phyloP scores from a whole-genome alignment of 2,113 vertebrate genomes.

The Paramisgurnus dabryanus region DNA sequence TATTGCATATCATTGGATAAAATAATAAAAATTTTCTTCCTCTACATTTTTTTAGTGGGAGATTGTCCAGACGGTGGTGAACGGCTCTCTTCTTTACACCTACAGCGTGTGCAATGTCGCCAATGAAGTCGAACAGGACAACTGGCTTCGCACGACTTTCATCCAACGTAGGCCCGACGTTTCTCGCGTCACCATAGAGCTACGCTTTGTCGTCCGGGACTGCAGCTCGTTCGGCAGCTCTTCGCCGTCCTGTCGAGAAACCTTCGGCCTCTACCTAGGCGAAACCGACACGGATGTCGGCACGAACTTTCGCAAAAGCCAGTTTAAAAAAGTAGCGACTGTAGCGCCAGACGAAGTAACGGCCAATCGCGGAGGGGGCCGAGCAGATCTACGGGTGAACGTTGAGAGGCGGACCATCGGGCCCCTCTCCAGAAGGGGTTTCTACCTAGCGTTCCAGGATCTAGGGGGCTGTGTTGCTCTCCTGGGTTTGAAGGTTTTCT shows the following conservation, averaged over 20 bases:
- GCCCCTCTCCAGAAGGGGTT: constrained; percentile 81
- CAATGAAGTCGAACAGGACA: constrained; percentile 85
- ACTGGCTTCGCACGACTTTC: constrained; percentile 97
- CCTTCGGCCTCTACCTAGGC: constrained; percentile 90
- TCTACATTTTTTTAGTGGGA: constrained; percentile 84
- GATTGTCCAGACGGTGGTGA: constrained; percentile 88
- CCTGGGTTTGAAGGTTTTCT: constrained; percentile 87
- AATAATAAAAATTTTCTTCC: background rate
- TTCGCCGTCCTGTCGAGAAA: constrained; percentile 90
- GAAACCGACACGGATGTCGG: constrained; percentile 92
- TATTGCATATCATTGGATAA: background rate
- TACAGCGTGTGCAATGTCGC: constrained; percentile 92
- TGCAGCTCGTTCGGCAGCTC: constrained; percentile 89
- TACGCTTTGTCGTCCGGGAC: constrained; percentile 88
- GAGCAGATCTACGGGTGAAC: constrained; percentile 82
- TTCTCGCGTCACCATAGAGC: constrained; percentile 87
- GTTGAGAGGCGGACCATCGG: constrained; percentile 82
- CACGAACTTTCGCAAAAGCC: constrained; percentile 92
- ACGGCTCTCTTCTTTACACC: constrained; percentile 87
- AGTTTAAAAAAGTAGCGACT: constrained; percentile 93
- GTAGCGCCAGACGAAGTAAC: constrained; percentile 95
- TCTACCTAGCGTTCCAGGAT: constrained; percentile 98
- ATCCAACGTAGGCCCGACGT: constrained; percentile 85
- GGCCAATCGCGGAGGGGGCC: constrained; percentile 59
- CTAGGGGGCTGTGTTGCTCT: constrained; percentile 89